These are phyloP conservation scores for Rhizomys pruinosus DNA, from an alignment of 2,113 vertebrate species.

Conservation along the genomic window DNA sequence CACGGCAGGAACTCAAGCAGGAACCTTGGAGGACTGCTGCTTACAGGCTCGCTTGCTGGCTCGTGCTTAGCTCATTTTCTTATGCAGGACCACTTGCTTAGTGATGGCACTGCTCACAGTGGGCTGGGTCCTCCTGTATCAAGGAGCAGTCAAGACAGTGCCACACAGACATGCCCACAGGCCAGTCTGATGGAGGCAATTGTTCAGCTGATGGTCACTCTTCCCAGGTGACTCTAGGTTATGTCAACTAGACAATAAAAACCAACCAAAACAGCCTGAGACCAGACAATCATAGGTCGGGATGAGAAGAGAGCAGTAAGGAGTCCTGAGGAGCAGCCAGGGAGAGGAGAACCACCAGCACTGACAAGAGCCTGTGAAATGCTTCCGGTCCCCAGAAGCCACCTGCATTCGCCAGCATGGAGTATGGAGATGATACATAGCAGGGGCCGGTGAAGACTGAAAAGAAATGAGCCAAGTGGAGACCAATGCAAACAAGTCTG, in stretches of 20 bases:
- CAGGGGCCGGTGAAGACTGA: too few species aligned
- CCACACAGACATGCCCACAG: not conserved
- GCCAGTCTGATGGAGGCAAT: not conserved
- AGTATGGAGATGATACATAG: too few species aligned
- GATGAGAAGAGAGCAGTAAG: not conserved
- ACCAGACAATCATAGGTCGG: not conserved
- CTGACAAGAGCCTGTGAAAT: not conserved
- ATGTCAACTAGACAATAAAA: not conserved
- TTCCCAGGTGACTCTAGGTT: not conserved
- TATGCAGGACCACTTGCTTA: not conserved
- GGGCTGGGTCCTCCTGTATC: not conserved
- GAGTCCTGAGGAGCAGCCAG: not conserved
- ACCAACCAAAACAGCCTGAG: not conserved
- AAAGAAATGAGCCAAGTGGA: not conserved
- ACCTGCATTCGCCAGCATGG: not conserved
- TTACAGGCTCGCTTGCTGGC: not conserved
- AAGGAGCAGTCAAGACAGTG: not conserved
- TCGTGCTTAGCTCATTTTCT: not conserved
- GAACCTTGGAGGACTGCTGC: not conserved
- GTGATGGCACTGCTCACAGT: not conserved
- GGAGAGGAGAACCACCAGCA: not conserved
- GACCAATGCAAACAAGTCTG: too few species aligned
- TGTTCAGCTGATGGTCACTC: not conserved
- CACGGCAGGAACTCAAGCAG: not conserved
- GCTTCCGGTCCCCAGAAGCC: not conserved